Evolutionary conservation across 2,888 invertebrate species (phyloP), one percentile per base, ranked within the genome.

Genomic region (Hypselothyrea guttata): DNA sequence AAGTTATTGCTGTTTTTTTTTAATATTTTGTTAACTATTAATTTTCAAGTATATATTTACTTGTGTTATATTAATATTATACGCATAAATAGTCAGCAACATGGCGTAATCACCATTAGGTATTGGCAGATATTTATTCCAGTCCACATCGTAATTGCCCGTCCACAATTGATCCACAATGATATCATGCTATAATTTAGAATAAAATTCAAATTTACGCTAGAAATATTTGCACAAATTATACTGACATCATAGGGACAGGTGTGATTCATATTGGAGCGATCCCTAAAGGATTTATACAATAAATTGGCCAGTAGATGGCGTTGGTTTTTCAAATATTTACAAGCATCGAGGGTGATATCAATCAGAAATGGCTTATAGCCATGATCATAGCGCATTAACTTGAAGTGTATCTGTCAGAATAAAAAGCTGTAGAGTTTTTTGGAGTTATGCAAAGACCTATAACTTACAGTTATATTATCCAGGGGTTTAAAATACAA

Each of bases 351-450:
- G 9, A 41, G 13, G 9, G 28, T 41, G 8, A 41, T 8, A 7
- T 66, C 46, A 0, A 66, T 0, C 1, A 68, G 55, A 7, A 61
- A 66, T 0, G 60, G 60, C n/a, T 66, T 68, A 5, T 41, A 61
- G 13, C 41, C 41, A 7, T 28, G 28, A 16, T 41, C 41, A 13
- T 15, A 8, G 1, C 41, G 41, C 28, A 28, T 9, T 4, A 41
- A 5, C n/a, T 41, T 9, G 3, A 41, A 9, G 13, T 28, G 12
- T 7, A 28, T 4, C 41, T 41, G n/a, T 12, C 9, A 16, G 13
- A 13, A 8, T 7, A 28, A 3, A 28, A 28, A 1, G 8, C 28
- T 28, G 7, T 28, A 28, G 8, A n/a, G n/a, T n/a, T n/a, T n/a
- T 7, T 1, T 28, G 8, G 1, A 28, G 9, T 8, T 28, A 9